These are phyloP conservation scores for Apamea epomidion DNA, from an alignment of 2,888 invertebrate genomes.

Conservation along the genomic window DNA sequence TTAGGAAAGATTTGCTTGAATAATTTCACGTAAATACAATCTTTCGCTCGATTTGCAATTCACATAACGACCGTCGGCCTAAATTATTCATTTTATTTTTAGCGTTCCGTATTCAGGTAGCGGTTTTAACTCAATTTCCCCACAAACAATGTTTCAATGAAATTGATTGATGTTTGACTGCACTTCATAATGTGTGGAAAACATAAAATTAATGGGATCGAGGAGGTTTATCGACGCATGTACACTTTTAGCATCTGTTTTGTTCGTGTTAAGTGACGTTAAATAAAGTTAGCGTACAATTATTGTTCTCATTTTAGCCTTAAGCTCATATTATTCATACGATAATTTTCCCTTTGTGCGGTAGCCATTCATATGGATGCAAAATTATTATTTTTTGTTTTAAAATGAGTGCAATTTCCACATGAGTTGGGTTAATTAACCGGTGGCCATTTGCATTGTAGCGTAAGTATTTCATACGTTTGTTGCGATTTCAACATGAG, in stretches of 20 bases:
- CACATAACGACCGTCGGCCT: constrained; percentile 76
- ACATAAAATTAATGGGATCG: constrained; percentile 53
- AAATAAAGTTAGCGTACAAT: constrained; percentile 37
- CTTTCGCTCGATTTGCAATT: constrained; percentile 86
- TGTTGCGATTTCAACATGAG: constrained; percentile 66
- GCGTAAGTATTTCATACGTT: constrained; percentile 59
- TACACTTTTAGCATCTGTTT: constrained; percentile 16
- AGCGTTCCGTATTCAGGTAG: constrained; percentile 69
- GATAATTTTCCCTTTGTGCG: constrained; percentile 29
- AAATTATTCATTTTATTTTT: constrained; percentile 81
- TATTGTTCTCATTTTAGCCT: constrained; percentile 13
- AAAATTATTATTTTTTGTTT: constrained; percentile 53
- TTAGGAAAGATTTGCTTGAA: constrained; percentile 85
- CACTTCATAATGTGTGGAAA: constrained; percentile 60
- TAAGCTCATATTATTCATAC: constrained; percentile 24
- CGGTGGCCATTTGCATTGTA: constrained; percentile 64
- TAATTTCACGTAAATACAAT: constrained; percentile 86
- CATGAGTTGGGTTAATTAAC: constrained; percentile 71
- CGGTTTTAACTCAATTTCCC: constrained; percentile 62
- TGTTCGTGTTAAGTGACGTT: constrained; percentile 14
- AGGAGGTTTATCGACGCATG: constrained; percentile 2
- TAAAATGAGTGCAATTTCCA: constrained; percentile 66
- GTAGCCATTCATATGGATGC: constrained; percentile 12
- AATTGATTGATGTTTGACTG: constrained; percentile 66
- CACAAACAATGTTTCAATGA: constrained; percentile 68